These are phyloP conservation scores for Atherinosoma microstoma DNA, from an alignment of 2,797 vertebrate genomes.

Conservation along the genomic window DNA sequence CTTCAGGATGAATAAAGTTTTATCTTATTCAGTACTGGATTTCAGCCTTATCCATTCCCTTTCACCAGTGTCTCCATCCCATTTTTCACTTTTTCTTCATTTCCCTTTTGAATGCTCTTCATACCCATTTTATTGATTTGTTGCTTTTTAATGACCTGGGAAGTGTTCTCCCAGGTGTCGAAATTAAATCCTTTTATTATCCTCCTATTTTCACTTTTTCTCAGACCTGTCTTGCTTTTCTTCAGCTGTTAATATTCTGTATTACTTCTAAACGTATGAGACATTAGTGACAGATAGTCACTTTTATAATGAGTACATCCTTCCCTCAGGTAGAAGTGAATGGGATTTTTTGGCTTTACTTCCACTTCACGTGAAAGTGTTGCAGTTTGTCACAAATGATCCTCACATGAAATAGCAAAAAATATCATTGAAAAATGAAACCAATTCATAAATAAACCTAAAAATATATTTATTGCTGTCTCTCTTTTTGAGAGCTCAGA, in stretches of 20 bases:
- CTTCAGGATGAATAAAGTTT: no score
- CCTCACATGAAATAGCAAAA: neutral
- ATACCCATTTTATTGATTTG: neutral
- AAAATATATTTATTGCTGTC: conserved; percentile 74
- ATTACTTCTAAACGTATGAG: neutral
- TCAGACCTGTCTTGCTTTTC: neutral
- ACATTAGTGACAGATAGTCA: neutral
- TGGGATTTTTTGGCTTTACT: neutral
- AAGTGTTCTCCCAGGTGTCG: neutral
- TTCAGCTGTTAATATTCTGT: neutral
- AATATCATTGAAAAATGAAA: conserved; percentile 5
- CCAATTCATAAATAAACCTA: conserved; percentile 19
- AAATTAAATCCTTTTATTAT: neutral
- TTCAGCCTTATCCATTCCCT: neutral
- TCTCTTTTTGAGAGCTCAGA: conserved; percentile 13
- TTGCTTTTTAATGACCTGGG: neutral
- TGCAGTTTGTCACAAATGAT: neutral
- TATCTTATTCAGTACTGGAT: neutral
- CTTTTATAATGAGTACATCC: neutral
- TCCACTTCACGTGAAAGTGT: neutral
- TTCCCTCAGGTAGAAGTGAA: neutral
- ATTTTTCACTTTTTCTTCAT: neutral
- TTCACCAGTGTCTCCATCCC: neutral
- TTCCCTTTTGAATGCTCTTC: neutral
- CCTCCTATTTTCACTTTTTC: neutral